Percentiles rank a stretch among this genome's conserved stretches.
phyloP scores from a whole-genome alignment of 1,140 invertebrate species.

The Drosophila mayri region DNA sequence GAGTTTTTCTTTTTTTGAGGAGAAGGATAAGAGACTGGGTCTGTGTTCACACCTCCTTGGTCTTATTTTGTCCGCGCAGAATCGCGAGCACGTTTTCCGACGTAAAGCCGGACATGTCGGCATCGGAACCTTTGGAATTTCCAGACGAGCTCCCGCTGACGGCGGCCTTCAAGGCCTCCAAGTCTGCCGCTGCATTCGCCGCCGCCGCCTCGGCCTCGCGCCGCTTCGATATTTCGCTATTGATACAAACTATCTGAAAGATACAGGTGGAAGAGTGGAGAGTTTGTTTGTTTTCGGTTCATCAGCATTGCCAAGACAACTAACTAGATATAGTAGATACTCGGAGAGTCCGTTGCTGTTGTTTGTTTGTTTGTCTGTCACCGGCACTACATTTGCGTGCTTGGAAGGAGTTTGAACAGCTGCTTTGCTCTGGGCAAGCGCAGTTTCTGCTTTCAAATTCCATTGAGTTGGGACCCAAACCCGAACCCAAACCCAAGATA shows the following conservation, averaged over 20 bases:
- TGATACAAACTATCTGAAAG: conserved; percentile 82
- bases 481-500: conserved; percentile 5
- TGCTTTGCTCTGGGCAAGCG: conserved; percentile 45
- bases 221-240: conserved; percentile 69
- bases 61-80: conserved; percentile 41
- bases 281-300: conserved; percentile 65
- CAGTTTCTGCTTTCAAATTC: conserved; percentile 31
- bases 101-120: conserved; percentile 45
- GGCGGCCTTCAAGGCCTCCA: conserved; percentile 13
- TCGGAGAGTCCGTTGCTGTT: conserved; percentile 17
- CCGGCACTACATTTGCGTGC: conserved; percentile 34
- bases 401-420: conserved; percentile 47
- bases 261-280: conserved; percentile 60
- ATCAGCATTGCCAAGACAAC: conserved; percentile 68
- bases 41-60: conserved; percentile 50
- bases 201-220: conserved; percentile 56
- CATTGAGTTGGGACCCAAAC: conserved; percentile 40
- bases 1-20: background rate
- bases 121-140: background rate
- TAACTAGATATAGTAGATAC: conserved; percentile 3
- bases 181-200: conserved; percentile 11
- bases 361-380: conserved; percentile 1
- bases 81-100: conserved; percentile 46
- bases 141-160: background rate
- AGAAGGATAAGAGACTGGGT: background rate